Percentiles rank a stretch among this genome's conserved stretches.
Conservation (phyloP, 2,888 invertebrate species). For the Eupithecia abbreviata region DNA sequence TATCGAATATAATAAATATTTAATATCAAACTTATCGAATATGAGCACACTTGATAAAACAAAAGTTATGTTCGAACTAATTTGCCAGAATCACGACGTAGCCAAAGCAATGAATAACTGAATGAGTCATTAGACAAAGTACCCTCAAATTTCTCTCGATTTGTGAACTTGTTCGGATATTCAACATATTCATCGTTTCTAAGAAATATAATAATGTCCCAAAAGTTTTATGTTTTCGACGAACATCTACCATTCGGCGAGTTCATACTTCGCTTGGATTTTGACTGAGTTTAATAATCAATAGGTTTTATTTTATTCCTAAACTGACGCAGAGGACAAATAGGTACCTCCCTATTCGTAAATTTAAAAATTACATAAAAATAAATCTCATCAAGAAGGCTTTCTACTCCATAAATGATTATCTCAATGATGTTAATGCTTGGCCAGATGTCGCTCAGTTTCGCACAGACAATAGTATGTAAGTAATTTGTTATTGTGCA, state of each 20-base stretch:
- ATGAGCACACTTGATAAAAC: background rate
- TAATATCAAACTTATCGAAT: background rate
- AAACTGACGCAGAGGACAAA: too few relatives aligned
- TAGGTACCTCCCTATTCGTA: too few relatives aligned
- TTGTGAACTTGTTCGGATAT: slow-evolving; percentile 11
- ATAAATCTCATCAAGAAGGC: too few relatives aligned
- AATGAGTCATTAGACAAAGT: slow-evolving; percentile 26
- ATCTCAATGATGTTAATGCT: too few relatives aligned
- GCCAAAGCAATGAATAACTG: background rate
- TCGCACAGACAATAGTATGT: too few relatives aligned
- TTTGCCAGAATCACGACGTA: background rate
- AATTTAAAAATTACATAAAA: too few relatives aligned
- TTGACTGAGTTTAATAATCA: background rate
- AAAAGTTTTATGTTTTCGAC: too few relatives aligned
- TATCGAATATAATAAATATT: background rate
- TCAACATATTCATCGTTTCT: slow-evolving; percentile 2
- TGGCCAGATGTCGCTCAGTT: too few relatives aligned
- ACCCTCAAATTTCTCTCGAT: slow-evolving; percentile 24
- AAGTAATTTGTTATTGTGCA: too few relatives aligned
- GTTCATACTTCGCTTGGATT: background rate
- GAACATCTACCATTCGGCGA: too few relatives aligned
- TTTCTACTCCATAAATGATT: too few relatives aligned
- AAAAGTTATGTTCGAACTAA: background rate
- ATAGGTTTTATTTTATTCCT: background rate
- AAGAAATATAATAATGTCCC: too few relatives aligned